These are phyloP conservation scores for Rhabdophis nuchalis DNA, from an alignment of 2,797 vertebrate species.

Conservation along the genomic window DNA sequence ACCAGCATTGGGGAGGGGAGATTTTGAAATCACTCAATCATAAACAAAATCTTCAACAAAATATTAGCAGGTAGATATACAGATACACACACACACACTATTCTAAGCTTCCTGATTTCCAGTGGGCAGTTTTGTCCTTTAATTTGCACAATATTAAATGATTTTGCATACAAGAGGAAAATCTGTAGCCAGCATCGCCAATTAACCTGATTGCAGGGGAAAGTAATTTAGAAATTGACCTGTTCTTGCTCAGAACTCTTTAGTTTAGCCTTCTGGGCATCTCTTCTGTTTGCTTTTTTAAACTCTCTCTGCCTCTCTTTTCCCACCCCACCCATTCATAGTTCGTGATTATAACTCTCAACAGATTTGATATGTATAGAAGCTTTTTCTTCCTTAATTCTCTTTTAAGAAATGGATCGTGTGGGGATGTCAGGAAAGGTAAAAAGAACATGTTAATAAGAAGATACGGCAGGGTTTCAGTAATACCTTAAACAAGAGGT, in stretches of 20 bases:
- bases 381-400: neutral
- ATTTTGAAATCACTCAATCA: neutral
- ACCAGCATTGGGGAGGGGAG: neutral
- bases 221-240: slow-evolving; percentile 61
- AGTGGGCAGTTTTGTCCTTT: slow-evolving; percentile 50
- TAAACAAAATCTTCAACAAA: slow-evolving; percentile 14
- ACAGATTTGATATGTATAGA: slow-evolving; percentile 2
- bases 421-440: neutral
- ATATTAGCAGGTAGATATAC: neutral
- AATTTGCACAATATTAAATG: slow-evolving; percentile 50
- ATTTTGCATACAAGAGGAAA: slow-evolving; percentile 51
- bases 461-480: neutral
- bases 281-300: slow-evolving; percentile 53
- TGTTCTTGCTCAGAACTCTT: slow-evolving; percentile 54
- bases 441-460: neutral
- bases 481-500: neutral
- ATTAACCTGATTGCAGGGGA: slow-evolving; percentile 61
- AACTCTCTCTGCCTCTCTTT: neutral
- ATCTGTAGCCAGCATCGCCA: slow-evolving; percentile 49
- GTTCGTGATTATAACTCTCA: slow-evolving; percentile 2
- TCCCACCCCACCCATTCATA: neutral
- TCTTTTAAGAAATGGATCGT: neutral
- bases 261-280: slow-evolving; percentile 57
- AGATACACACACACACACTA: neutral
- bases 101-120: slow-evolving; percentile 23